Evolutionary conservation across 2,113 vertebrate genomes (phyloP).

Genomic region (Columbina picui): DNA sequence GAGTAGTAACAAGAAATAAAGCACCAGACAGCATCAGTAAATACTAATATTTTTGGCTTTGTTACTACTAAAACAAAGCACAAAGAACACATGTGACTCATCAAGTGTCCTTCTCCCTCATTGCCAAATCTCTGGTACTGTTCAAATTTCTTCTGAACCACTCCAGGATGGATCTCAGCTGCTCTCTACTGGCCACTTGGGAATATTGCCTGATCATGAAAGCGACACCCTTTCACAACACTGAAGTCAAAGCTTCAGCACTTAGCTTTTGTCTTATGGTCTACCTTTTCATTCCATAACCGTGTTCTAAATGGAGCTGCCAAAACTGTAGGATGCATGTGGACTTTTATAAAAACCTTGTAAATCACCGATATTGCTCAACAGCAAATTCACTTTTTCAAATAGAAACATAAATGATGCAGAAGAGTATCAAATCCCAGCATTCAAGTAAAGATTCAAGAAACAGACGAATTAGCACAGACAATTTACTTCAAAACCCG

Average conservation of each 20-base stretch:
- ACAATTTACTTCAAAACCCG: background rate
- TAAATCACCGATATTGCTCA: background rate
- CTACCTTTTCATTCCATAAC: background rate
- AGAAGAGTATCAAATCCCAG: background rate
- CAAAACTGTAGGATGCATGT: background rate
- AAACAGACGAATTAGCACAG: background rate
- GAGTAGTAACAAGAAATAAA: conserved; percentile 37
- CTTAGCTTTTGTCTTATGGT: background rate
- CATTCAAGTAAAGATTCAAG: background rate
- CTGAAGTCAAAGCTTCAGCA: background rate
- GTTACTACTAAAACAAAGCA: conserved; percentile 60
- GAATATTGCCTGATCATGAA: background rate
- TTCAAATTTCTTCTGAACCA: background rate
- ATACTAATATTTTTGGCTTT: conserved; percentile 57
- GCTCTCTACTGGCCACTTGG: conserved; percentile 79
- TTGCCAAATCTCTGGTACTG: background rate
- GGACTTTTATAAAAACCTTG: background rate
- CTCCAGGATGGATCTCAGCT: conserved; percentile 56
- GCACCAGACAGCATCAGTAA: conserved; percentile 44
- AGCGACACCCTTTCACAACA: background rate
- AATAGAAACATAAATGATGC: background rate
- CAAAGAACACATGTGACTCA: conserved; percentile 22
- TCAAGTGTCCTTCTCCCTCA: background rate
- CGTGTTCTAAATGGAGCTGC: background rate
- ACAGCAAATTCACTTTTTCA: background rate